Conservation (phyloP, 2,113 vertebrate genomes). For the Aphelocoma coerulescens region DNA sequence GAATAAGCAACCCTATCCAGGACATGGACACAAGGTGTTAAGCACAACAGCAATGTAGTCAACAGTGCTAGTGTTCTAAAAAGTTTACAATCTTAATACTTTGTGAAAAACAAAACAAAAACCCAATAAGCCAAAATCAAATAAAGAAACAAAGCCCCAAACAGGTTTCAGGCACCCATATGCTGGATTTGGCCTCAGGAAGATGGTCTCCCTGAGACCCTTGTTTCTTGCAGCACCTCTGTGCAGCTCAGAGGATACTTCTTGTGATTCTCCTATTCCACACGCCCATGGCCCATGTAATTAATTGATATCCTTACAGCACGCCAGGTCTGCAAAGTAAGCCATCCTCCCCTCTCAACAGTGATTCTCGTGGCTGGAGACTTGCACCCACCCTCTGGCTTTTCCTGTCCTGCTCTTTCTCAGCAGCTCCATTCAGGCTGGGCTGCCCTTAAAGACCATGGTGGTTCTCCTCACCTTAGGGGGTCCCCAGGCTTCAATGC, state of each 20-base stretch:
- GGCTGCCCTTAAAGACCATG: not conserved
- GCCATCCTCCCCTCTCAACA: not conserved
- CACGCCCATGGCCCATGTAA: not conserved
- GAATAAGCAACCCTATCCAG: not conserved
- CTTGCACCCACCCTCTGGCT: not conserved
- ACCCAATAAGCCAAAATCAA: not conserved
- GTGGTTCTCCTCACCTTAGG: not conserved
- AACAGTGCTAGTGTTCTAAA: not conserved
- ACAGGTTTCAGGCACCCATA: not conserved
- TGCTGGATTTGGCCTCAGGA: not conserved
- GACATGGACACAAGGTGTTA: not conserved
- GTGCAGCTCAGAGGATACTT: not conserved
- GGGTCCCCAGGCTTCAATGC: not conserved
- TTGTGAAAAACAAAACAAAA: not conserved
- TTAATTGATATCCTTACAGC: not conserved
- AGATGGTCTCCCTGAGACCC: not conserved
- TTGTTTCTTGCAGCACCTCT: not conserved
- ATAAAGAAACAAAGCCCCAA: not conserved
- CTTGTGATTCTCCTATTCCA: not conserved
- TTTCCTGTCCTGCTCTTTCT: not conserved
- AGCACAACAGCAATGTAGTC: not conserved
- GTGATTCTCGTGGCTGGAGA: not conserved
- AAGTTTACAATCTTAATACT: not conserved
- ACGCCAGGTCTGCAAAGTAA: accelerated
- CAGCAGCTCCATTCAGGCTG: not conserved